Evolutionary conservation across 2,888 invertebrate genomes (phyloP).

Genomic region (Stegophylla sp.): DNA sequence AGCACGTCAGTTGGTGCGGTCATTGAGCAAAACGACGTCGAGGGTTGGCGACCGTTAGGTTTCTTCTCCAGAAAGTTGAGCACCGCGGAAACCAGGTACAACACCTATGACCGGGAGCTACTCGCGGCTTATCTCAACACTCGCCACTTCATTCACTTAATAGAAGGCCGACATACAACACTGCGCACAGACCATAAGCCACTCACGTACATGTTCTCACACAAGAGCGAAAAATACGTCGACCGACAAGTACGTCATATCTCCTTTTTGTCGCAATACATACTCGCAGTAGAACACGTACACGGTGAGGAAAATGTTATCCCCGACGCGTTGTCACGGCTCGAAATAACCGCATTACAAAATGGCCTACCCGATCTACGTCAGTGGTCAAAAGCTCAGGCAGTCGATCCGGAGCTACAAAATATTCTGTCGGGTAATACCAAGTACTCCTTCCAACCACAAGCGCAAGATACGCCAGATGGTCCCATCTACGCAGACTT

Average conservation of each 20-base stretch:
- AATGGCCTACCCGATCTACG: not conserved
- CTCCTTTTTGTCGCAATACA: constrained; percentile 48
- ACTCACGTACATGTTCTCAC: constrained; percentile 28
- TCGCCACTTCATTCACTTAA: constrained; percentile 43
- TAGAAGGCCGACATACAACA: constrained; percentile 58
- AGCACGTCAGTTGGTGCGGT: no score
- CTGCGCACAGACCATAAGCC: constrained; percentile 59
- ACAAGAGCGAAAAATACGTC: not conserved
- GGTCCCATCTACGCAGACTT: not conserved
- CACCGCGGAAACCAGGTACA: no score
- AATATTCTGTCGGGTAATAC: not conserved
- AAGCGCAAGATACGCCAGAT: not conserved
- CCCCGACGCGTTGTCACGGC: constrained; percentile 55
- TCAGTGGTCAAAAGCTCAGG: not conserved
- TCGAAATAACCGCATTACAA: not conserved
- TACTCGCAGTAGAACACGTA: constrained; percentile 37
- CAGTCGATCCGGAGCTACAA: not conserved
- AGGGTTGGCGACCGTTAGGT: no score
- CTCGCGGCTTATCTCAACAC: constrained; percentile 52
- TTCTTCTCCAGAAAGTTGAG: no score
- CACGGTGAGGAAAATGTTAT: constrained; percentile 46
- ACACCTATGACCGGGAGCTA: constrained; percentile 27
- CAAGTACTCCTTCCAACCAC: not conserved
- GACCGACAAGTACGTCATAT: not conserved
- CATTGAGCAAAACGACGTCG: no score